Evolutionary conservation across 2,888 invertebrate genomes (phyloP), one percentile per base, ranked within the genome.

Genomic region (Caenorhabditis sulstoni): DNA sequence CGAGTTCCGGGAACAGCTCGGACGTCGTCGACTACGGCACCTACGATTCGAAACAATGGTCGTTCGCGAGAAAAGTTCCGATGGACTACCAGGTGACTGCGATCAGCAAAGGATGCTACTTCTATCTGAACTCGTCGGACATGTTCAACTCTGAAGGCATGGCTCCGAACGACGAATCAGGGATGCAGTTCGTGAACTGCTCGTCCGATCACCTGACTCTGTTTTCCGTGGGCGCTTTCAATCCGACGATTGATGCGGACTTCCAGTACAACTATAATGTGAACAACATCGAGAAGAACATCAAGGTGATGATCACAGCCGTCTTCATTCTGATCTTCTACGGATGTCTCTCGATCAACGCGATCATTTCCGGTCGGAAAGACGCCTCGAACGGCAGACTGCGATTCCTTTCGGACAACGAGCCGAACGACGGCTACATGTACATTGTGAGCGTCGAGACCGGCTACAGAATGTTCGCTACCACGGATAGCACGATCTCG

Each of bases 51-150:
- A 62, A 57, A 11, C 66, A 71, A n/a, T 81, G 81, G 81, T 58
- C 68, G 37, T 81, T 79, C 39, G 65, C 44, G 3, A 39, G 44
- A 74, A 53, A 14, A 3, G 29, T 81, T 3, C 29, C 41, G 9
- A 80, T 82, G 59, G 86, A 83, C 57, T 86, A 84, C 44, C 35
- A 45, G 20, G n/a, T 82, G 7, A 61, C 82, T 9, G 80, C 79
- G 0, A 73, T 84, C 35, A 80, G 81, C 18, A 86, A 86, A 61
- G 86, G 86, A 66, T 86, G 86, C 52, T 86, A 82, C 59, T 81
- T 49, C 62, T 84, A 82, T 66, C 37, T 65, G n/a, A 59, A 70
- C n/a, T 49, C 35, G 0, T 18, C 53, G 9, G 84, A 86, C 49
- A 37, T 70, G 16, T 85, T 83, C 75, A 80, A 74, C 57, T 79